Percentiles rank a stretch among this genome's conserved stretches.
phyloP scores from a whole-genome alignment of 2,888 invertebrate genomes.

The Sipha maydis region DNA sequence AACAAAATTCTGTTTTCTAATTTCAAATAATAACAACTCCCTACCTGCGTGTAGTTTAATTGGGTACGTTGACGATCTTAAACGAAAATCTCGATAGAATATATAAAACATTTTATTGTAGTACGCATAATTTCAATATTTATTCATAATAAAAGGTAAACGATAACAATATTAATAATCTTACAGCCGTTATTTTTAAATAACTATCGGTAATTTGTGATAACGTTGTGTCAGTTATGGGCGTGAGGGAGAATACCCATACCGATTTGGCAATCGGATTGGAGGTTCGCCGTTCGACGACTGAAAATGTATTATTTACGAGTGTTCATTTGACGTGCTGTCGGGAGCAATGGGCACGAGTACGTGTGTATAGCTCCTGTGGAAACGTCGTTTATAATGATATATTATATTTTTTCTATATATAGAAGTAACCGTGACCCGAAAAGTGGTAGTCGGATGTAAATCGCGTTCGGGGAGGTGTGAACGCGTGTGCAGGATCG shows the following conservation, averaged over 20 bases:
- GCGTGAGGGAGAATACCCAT: not conserved
- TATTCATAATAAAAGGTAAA: no score
- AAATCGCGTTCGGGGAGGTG: constrained; percentile 11
- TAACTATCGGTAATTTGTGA: not conserved
- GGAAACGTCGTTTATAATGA: constrained; percentile 52
- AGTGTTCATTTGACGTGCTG: constrained; percentile 45
- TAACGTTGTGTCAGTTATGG: not conserved
- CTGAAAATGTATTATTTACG: constrained; percentile 40
- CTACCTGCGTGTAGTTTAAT: no score
- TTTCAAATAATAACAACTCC: no score
- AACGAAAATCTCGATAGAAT: no score
- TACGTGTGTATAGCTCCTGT: not conserved
- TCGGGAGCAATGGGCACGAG: constrained; percentile 42
- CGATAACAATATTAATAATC: no score
- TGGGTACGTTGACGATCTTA: no score
- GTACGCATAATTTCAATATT: no score
- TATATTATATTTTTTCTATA: constrained; percentile 51
- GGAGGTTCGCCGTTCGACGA: not conserved
- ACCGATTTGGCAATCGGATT: constrained; percentile 15
- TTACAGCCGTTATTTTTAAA: not conserved
- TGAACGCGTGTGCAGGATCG: not conserved
- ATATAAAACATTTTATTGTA: no score
- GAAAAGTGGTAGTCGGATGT: constrained; percentile 36
- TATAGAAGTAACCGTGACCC: constrained; percentile 25
- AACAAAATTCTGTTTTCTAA: no score